These are phyloP conservation scores for Lampris incognitus DNA, from an alignment of 2,113 vertebrate genomes.

Conservation along the genomic window DNA sequence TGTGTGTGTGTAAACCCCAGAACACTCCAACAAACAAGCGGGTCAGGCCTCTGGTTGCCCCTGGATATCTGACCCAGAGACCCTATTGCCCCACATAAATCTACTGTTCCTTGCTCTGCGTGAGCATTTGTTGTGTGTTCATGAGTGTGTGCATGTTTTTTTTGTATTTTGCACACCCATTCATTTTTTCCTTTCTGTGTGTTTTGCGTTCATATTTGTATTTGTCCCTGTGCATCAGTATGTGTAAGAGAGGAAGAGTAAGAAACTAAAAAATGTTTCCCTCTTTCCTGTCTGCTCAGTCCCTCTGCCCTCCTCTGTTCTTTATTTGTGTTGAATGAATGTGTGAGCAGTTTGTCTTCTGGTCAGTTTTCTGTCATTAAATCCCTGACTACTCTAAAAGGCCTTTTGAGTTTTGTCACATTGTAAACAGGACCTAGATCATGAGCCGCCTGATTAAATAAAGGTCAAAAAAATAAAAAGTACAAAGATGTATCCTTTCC, in stretches of 20 bases:
- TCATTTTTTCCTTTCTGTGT: neutral
- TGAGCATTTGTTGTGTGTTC: slow-evolving; percentile 24
- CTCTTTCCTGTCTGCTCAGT: neutral
- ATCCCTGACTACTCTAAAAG: too few species aligned
- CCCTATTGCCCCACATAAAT: slow-evolving; percentile 63
- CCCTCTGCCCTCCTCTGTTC: too few species aligned
- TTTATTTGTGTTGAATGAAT: too few species aligned
- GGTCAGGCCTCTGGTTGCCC: slow-evolving; percentile 69
- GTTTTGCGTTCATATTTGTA: slow-evolving; percentile 10
- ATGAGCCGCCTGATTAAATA: too few species aligned
- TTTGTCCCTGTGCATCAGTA: slow-evolving; percentile 1
- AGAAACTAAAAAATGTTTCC: neutral
- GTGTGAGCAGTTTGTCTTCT: too few species aligned
- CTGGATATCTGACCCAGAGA: slow-evolving; percentile 65
- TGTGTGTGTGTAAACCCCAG: slow-evolving; percentile 34
- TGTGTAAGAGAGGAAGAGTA: neutral
- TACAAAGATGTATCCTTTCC: too few species aligned
- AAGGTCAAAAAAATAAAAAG: too few species aligned
- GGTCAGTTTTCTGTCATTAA: too few species aligned
- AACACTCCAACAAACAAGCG: slow-evolving; percentile 59
- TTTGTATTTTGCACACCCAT: neutral
- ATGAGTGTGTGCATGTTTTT: neutral
- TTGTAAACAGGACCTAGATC: too few species aligned
- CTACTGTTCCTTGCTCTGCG: slow-evolving; percentile 46
- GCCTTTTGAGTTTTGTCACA: too few species aligned